A percentile compares a stretch with the other conserved stretches of the same genome.
Evolutionary conservation across 2,113 vertebrate genomes (phyloP).

Genomic region (Callithrix jacchus): DNA sequence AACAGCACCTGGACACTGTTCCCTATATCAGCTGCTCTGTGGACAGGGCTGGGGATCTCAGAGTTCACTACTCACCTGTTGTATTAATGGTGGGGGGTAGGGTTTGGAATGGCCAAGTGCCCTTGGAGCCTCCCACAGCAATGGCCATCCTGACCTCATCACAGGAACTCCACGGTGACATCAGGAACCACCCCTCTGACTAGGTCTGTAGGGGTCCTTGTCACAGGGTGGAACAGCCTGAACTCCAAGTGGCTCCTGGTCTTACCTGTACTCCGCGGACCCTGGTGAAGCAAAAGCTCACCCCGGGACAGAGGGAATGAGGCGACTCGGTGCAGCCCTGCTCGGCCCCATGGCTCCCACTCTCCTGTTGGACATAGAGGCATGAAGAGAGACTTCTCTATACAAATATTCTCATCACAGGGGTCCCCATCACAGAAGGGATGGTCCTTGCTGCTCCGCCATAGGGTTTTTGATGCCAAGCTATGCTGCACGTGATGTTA

Average conservation of each 20-base stretch:
- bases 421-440: background rate
- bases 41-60: background rate
- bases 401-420: background rate
- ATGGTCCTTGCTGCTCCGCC: background rate
- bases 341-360: background rate
- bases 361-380: background rate
- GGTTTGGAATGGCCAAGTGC: background rate
- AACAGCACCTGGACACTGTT: background rate
- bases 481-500: constrained; percentile 9
- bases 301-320: background rate
- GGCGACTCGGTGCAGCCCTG: background rate
- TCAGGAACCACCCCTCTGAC: background rate
- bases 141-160: background rate
- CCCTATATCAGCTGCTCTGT: background rate
- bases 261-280: background rate
- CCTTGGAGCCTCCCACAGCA: background rate
- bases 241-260: background rate
- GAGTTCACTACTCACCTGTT: background rate
- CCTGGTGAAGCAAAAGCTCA: background rate
- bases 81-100: background rate
- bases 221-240: background rate
- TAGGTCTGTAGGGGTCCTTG: background rate
- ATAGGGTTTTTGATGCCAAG: background rate
- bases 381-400: background rate
- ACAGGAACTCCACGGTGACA: background rate